A percentile compares a stretch with the other conserved stretches of the same genome.
Conservation (phyloP, 2,113 vertebrate genomes). For the Ptychochromis oligacanthus region DNA sequence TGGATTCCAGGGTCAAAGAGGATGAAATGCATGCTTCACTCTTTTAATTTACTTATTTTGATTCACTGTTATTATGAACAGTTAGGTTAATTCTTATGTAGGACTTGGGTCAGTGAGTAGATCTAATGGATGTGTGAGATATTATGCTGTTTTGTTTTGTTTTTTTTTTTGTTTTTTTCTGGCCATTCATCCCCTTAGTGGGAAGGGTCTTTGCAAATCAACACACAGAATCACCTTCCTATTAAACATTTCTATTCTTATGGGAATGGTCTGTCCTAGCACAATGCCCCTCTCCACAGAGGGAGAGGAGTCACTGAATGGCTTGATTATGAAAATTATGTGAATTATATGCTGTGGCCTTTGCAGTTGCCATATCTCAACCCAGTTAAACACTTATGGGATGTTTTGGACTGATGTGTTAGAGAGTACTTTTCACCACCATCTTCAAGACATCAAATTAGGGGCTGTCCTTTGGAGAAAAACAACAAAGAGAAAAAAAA, state of each 20-base stretch:
- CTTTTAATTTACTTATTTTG: not conserved
- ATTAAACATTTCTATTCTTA: not conserved
- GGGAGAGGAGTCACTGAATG: not conserved
- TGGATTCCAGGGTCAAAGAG: not conserved
- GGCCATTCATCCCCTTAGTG: not conserved
- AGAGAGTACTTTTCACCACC: not conserved
- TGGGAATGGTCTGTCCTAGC: not conserved
- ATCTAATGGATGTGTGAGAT: not conserved
- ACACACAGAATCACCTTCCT: not conserved
- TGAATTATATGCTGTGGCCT: not conserved
- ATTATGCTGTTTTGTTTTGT: not conserved
- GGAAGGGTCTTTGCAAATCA: not conserved
- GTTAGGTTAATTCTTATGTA: not conserved
- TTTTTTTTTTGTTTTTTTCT: not conserved
- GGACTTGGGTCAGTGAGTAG: not conserved
- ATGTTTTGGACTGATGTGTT: not conserved
- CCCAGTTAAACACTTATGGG: not conserved
- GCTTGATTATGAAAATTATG: not conserved
- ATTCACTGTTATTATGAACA: not conserved
- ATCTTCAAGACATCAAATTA: not conserved
- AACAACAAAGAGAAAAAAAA: too few relatives aligned
- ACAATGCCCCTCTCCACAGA: fast-evolving
- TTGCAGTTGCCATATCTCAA: too few relatives aligned
- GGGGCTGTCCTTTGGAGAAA: too few relatives aligned
- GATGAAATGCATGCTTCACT: not conserved